Evolutionary conservation across 37 sponge, comb jelly and placozoan species (phyloP).

Genomic region (Corticium candelabrum): DNA sequence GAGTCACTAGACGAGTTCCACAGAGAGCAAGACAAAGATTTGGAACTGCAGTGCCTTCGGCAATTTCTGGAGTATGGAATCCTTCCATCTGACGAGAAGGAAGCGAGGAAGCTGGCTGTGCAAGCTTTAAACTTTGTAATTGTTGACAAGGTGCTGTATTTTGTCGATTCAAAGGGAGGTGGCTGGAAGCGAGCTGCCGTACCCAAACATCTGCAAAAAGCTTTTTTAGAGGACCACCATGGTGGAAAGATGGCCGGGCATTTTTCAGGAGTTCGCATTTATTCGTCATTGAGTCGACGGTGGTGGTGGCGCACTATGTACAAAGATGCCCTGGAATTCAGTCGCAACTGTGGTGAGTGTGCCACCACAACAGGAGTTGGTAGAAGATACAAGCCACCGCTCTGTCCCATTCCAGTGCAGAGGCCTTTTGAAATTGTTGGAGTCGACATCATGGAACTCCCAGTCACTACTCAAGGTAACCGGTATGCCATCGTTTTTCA

Average conservation of each 20-base stretch:
- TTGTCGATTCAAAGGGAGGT: conserved; percentile 6
- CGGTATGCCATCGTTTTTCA: conserved; percentile 37
- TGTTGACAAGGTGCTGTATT: conserved; percentile 17
- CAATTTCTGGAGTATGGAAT: not conserved
- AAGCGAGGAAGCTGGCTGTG: not conserved
- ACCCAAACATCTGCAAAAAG: conserved; percentile 17
- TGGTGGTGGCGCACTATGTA: conserved; percentile 50
- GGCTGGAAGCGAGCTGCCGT: conserved; percentile 13
- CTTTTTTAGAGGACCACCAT: conserved; percentile 23
- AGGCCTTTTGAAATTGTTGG: conserved; percentile 40
- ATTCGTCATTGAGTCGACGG: conserved; percentile 6
- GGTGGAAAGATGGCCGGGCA: conserved; percentile 31
- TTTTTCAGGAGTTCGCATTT: conserved; percentile 25
- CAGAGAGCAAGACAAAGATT: not conserved
- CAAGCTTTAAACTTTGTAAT: not conserved
- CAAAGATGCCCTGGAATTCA: conserved; percentile 14
- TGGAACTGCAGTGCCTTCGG: not conserved
- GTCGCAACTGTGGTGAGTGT: conserved; percentile 39
- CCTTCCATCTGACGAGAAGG: not conserved
- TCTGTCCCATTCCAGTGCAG: conserved; percentile 39
- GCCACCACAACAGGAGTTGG: conserved; percentile 15
- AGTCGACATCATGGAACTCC: conserved; percentile 33
- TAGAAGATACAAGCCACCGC: conserved; percentile 15
- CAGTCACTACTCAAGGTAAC: conserved; percentile 12
- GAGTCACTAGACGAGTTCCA: too few relatives aligned